phyloP scores from a whole-genome alignment of 2,797 vertebrate genomes.

The Potorous gilbertii region DNA sequence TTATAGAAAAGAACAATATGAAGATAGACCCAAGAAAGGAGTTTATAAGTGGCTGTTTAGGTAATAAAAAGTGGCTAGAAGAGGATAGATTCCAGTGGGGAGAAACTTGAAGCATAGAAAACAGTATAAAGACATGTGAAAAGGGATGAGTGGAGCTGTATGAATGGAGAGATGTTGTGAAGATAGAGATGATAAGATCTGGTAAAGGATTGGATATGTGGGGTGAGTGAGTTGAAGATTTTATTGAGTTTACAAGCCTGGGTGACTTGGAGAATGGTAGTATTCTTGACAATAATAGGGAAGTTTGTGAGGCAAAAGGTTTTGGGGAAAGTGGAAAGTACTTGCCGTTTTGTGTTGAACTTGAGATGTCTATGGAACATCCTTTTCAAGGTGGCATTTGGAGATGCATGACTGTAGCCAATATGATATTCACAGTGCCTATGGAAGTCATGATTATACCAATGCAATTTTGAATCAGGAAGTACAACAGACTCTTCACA shows the following conservation, averaged over 20 bases:
- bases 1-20: not conserved
- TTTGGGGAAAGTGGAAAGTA: not conserved
- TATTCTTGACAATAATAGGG: not conserved
- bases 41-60: not conserved
- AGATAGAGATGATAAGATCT: not conserved
- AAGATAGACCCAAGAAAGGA: not conserved
- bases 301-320: not conserved
- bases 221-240: not conserved
- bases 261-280: not conserved
- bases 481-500: no score
- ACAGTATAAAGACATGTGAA: not conserved
- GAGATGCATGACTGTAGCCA: not conserved
- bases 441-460: no score
- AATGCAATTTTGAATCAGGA: no score
- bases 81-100: not conserved
- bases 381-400: not conserved
- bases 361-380: not conserved
- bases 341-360: not conserved
- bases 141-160: not conserved
- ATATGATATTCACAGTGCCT: no score
- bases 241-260: not conserved
- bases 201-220: not conserved
- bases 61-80: not conserved
- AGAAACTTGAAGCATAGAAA: not conserved
- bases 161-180: not conserved